These are phyloP conservation scores for Pandemis corylana DNA, from an alignment of 2,888 invertebrate genomes.

Conservation along the genomic window DNA sequence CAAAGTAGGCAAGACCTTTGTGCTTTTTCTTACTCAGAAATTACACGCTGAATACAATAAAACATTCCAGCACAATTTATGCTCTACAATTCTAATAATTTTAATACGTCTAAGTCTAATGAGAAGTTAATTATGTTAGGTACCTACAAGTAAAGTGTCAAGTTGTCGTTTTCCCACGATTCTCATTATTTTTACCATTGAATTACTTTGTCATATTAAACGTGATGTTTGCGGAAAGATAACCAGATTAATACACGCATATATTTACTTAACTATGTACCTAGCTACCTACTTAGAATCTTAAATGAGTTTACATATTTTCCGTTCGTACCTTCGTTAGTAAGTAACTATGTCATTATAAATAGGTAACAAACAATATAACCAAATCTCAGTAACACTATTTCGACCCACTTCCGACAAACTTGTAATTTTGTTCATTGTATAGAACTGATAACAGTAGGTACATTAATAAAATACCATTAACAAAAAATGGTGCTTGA, in stretches of 20 bases:
- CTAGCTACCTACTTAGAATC: background rate
- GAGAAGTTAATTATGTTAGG: background rate
- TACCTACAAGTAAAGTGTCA: background rate
- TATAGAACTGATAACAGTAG: no score
- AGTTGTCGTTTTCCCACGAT: slow-evolving; percentile 23
- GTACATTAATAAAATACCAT: background rate
- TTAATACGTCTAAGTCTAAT: background rate
- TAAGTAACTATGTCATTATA: no score
- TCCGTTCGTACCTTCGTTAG: no score
- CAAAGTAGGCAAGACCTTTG: background rate
- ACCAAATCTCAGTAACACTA: no score
- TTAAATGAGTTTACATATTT: background rate
- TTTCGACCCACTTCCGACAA: no score
- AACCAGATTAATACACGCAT: background rate
- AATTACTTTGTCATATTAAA: background rate
- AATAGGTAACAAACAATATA: no score
- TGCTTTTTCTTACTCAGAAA: background rate
- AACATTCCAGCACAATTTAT: slow-evolving; percentile 1
- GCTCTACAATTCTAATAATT: background rate
- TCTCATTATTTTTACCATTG: background rate
- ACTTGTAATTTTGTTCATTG: no score
- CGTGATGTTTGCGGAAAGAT: background rate
- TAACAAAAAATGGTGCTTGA: slow-evolving; percentile 7
- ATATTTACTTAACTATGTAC: background rate
- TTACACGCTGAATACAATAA: slow-evolving; percentile 10